These are phyloP conservation scores for Agapornis roseicollis DNA, from an alignment of 2,113 vertebrate species.

Conservation along the genomic window DNA sequence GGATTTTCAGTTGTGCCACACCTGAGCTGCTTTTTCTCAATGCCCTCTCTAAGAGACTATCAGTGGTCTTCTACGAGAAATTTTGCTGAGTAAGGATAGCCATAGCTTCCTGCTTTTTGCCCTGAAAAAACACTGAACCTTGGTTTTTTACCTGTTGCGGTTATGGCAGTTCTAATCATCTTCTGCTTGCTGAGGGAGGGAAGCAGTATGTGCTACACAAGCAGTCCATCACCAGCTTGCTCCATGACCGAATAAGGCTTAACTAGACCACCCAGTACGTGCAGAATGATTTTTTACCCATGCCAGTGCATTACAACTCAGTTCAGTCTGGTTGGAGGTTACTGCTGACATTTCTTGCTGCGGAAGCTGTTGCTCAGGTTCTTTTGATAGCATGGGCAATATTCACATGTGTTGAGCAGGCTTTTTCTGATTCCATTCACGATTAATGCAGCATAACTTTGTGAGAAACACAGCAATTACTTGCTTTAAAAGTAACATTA, in stretches of 20 bases:
- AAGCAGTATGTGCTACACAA: neutral
- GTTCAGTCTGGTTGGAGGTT: neutral
- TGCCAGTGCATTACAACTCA: neutral
- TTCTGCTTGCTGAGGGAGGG: no score
- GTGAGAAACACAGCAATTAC: neutral
- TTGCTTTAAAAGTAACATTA: neutral
- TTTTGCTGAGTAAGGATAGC: neutral
- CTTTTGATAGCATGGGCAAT: neutral
- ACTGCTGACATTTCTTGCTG: neutral
- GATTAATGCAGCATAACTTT: accelerated
- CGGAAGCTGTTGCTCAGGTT: neutral
- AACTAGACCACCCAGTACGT: neutral
- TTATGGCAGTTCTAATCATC: neutral
- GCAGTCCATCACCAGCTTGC: neutral
- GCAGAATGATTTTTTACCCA: neutral
- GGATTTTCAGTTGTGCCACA: neutral
- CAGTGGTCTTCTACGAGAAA: neutral
- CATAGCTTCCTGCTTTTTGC: neutral
- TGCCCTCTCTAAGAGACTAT: neutral
- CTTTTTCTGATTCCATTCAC: neutral
- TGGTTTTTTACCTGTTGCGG: neutral
- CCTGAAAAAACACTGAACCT: neutral
- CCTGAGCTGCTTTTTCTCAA: neutral
- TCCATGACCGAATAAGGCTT: neutral
- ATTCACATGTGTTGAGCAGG: neutral